Conservation (phyloP, 2,888 invertebrate genomes). For the Drosophila trichaetosa region DNA sequence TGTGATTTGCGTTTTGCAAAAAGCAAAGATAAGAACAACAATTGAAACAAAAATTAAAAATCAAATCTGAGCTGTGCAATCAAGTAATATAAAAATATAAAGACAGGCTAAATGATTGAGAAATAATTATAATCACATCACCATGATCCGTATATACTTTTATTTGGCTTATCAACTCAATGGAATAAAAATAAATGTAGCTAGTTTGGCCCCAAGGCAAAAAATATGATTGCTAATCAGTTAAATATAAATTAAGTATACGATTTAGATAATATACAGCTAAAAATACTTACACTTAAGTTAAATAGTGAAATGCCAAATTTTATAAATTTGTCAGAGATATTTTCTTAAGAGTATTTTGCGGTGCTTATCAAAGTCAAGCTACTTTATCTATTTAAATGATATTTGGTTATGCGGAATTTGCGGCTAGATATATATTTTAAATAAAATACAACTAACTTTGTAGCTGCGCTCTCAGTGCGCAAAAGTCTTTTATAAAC, state of each 20-base stretch:
- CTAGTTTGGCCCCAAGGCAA: not conserved
- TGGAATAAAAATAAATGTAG: not conserved
- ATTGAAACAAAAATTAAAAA: not conserved
- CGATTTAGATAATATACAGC: not conserved
- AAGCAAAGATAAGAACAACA: constrained; percentile 5
- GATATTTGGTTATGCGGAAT: not conserved
- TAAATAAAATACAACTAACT: constrained; percentile 27
- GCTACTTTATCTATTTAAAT: not conserved
- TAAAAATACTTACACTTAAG: not conserved
- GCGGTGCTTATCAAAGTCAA: not conserved
- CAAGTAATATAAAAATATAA: not conserved
- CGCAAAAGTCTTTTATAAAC: constrained; percentile 64
- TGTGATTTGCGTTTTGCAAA: constrained; percentile 14
- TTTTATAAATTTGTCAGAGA: not conserved
- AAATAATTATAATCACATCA: constrained; percentile 21
- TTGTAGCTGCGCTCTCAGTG: constrained; percentile 12
- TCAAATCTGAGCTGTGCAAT: not conserved
- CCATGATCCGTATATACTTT: constrained; percentile 1
- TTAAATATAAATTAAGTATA: not conserved
- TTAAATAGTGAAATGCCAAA: not conserved
- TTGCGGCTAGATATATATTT: constrained; percentile 5
- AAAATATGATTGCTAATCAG: constrained; percentile 1
- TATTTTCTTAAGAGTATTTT: not conserved
- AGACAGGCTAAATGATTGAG: not conserved
- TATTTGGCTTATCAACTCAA: constrained; percentile 18